These are phyloP conservation scores for Myopa tessellatipennis DNA, from an alignment of 2,888 invertebrate genomes.

Conservation along the genomic window DNA sequence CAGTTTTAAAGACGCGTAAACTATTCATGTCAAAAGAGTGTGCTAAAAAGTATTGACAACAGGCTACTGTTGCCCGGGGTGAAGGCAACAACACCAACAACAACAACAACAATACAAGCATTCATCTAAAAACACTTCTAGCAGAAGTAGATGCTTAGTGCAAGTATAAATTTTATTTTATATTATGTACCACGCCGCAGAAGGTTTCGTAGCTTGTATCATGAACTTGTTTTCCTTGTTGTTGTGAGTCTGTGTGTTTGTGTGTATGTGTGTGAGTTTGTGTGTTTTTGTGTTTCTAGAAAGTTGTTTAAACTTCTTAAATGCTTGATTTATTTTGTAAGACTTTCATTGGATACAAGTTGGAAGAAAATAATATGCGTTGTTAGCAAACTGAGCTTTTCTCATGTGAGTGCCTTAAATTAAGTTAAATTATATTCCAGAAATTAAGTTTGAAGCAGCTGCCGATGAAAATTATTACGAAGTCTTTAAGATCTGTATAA, in stretches of 20 bases:
- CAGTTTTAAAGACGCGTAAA: background rate
- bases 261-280: background rate
- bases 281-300: background rate
- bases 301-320: too few relatives aligned
- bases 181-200: background rate
- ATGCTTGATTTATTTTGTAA: too few relatives aligned
- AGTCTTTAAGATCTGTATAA: too few relatives aligned
- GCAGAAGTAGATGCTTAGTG: background rate
- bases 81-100: background rate
- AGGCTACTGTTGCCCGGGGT: background rate
- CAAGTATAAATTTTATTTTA: background rate
- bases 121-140: background rate
- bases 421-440: too few relatives aligned
- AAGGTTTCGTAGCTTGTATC: conserved; percentile 10
- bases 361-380: too few relatives aligned
- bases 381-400: too few relatives aligned
- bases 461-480: too few relatives aligned
- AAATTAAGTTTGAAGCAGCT: too few relatives aligned
- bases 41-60: background rate
- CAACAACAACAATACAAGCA: conserved; percentile 11
- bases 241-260: background rate
- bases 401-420: too few relatives aligned
- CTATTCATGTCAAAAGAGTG: background rate
- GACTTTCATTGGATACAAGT: too few relatives aligned
- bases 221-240: background rate